Base-by-base conservation (phyloP, 1,140 invertebrate species). In the Vollenhovia emeryi region DNA sequence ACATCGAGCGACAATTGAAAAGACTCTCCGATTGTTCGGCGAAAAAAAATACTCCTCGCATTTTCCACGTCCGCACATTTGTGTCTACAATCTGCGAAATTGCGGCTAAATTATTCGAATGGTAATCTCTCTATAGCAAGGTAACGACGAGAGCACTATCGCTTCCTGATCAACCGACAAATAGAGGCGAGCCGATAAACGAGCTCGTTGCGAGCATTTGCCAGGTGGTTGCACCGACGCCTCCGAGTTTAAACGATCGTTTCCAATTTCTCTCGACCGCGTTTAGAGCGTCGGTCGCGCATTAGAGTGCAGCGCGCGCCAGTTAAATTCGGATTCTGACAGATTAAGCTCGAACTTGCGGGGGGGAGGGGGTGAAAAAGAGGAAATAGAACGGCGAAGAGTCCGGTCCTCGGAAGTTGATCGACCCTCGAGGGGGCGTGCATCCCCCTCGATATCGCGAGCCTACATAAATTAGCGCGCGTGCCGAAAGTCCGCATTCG, bases 121-220 rank as follows among this genome's bases (percentile, higher is more conserved):
- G 43, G 76, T 55, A n/a, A 68, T 50, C 15, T 82, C 27, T 82
- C 66, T 43, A 33, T 55, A 78, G 76, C 30, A 59, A 62, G 59
- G 18, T 57, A 84, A 84, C 33, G 60, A 45, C 33, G 15, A 52
- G 52, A 71, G 71, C 6, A 3, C 21, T 55, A 48, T 59, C 55
- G 50, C 33, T 21, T 27, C 8, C 55, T n/a, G 48, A 87, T 79
- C 85, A 36, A 66, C 59, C 50, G 60, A 50, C 73, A n/a, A 43
- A 52, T 13, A n/a, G 18, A 18, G 30, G 75, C 18, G 24, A 15
- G 59, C 18, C 27, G 50, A 78, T 86, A 62, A 79, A 69, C 83
- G 73, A 78, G 74, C 75, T 84, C 75, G 78, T 82, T 82, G 66
- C 40, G 78, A 73, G 50, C 78, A 71, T 73, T 82, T 82, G 78